Percentiles rank a stretch among this genome's conserved stretches.
Evolutionary conservation across 2,888 invertebrate species (phyloP).

Genomic region (Drosophila lacicola): DNA sequence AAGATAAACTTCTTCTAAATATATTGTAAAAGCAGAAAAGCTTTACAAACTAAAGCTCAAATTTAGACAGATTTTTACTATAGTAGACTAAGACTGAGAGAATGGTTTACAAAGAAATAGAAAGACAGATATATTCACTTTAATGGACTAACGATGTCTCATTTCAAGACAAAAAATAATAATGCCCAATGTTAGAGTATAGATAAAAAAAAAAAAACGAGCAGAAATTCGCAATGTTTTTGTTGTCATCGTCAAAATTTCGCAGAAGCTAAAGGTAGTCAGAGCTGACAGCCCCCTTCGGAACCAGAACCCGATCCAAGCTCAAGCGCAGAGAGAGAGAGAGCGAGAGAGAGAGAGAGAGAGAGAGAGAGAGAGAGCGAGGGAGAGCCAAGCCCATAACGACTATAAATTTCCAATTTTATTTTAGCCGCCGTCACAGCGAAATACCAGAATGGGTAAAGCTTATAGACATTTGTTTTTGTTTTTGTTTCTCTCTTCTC

Average conservation of each 20-base stretch:
- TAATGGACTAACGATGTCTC: too few relatives aligned
- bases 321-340: background rate
- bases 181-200: conserved; percentile 20
- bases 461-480: conserved; percentile 48
- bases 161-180: too few relatives aligned
- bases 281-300: conserved; percentile 38
- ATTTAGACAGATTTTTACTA: too few relatives aligned
- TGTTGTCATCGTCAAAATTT: conserved; percentile 38
- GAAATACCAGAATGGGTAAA: conserved; percentile 22
- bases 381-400: conserved; percentile 41
- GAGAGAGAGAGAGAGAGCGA: background rate
- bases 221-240: conserved; percentile 38
- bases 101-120: too few relatives aligned
- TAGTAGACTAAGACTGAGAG: too few relatives aligned
- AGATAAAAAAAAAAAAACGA: background rate
- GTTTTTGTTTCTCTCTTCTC: background rate
- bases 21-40: too few relatives aligned
- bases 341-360: background rate
- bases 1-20: too few relatives aligned
- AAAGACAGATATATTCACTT: too few relatives aligned
- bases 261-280: conserved; percentile 73
- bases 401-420: conserved; percentile 77
- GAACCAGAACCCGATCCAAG: conserved; percentile 8
- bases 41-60: too few relatives aligned
- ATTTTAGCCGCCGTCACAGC: conserved; percentile 59